Conservation (phyloP, 53 echinoderm and acorn worm genomes). For the Luidia sarsii region DNA sequence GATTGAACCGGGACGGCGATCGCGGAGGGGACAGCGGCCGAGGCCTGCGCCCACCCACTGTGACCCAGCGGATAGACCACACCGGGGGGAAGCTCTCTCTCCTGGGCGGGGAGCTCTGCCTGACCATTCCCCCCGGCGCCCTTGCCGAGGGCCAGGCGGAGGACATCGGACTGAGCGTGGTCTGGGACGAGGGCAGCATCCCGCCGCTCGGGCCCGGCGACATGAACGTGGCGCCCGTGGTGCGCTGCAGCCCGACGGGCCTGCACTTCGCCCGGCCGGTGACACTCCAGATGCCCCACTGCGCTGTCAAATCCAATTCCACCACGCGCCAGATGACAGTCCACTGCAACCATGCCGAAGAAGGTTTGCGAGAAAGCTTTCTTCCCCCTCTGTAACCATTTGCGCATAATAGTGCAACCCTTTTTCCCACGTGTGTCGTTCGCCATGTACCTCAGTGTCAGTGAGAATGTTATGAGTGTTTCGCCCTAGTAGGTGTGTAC, state of each 20-base stretch:
- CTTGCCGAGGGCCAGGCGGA: constrained; percentile 31
- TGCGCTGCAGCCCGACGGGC: constrained; percentile 53
- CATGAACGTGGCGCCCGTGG: constrained; percentile 46
- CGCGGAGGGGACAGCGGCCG: background rate
- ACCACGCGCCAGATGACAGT: constrained; percentile 3
- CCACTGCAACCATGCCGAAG: constrained; percentile 40
- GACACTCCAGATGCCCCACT: constrained; percentile 51
- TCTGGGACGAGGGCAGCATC: constrained; percentile 21
- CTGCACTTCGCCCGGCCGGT: constrained; percentile 48
- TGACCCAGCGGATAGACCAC: constrained; percentile 28
- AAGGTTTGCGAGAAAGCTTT: no score
- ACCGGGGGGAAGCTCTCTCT: constrained; percentile 38
- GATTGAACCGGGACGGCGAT: background rate
- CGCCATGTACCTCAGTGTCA: no score
- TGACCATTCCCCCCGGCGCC: constrained; percentile 51
- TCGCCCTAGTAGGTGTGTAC: no score
- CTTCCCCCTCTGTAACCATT: no score
- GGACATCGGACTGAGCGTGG: constrained; percentile 39
- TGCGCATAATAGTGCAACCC: no score
- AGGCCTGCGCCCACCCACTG: constrained; percentile 16
- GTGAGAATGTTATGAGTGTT: no score
- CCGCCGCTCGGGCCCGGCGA: constrained; percentile 35
- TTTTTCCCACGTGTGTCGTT: no score
- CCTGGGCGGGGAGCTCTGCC: constrained; percentile 26
- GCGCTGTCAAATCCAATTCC: constrained; percentile 2